phyloP scores from a whole-genome alignment of 2,888 invertebrate species.

The Hoplodrina blanda region DNA sequence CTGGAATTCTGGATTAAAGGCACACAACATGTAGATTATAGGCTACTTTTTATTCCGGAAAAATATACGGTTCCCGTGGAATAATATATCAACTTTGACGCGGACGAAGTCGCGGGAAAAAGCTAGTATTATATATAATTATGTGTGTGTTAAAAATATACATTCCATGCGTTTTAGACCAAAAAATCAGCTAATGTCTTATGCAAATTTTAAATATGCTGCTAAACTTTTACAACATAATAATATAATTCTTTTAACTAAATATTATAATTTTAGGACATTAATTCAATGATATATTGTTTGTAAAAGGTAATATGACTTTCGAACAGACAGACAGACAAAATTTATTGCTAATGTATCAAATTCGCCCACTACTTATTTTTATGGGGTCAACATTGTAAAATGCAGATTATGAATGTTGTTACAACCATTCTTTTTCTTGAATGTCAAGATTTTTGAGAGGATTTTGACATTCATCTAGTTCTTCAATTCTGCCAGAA shows the following conservation, averaged over 20 bases:
- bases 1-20: too few relatives aligned
- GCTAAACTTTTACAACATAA: slow-evolving; percentile 6
- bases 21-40: too few relatives aligned
- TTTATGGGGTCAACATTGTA: slow-evolving; percentile 44
- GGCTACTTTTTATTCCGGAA: too few relatives aligned
- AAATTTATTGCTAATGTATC: slow-evolving; percentile 49
- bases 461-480: too few relatives aligned
- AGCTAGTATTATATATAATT: too few relatives aligned
- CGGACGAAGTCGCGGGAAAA: too few relatives aligned
- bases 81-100: too few relatives aligned
- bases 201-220: slow-evolving; percentile 33
- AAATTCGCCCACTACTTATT: slow-evolving; percentile 55
- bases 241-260: slow-evolving; percentile 9
- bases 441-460: not conserved
- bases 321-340: slow-evolving; percentile 21
- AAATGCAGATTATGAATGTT: slow-evolving; percentile 22
- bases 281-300: slow-evolving; percentile 58
- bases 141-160: not conserved
- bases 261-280: slow-evolving; percentile 43
- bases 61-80: too few relatives aligned
- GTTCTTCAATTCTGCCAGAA: too few relatives aligned
- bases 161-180: slow-evolving; percentile 13
- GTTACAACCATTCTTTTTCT: slow-evolving; percentile 6
- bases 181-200: slow-evolving; percentile 16
- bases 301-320: slow-evolving; percentile 45